phyloP scores from a whole-genome alignment of 2,888 invertebrate species.

The Lucinisca nassula region DNA sequence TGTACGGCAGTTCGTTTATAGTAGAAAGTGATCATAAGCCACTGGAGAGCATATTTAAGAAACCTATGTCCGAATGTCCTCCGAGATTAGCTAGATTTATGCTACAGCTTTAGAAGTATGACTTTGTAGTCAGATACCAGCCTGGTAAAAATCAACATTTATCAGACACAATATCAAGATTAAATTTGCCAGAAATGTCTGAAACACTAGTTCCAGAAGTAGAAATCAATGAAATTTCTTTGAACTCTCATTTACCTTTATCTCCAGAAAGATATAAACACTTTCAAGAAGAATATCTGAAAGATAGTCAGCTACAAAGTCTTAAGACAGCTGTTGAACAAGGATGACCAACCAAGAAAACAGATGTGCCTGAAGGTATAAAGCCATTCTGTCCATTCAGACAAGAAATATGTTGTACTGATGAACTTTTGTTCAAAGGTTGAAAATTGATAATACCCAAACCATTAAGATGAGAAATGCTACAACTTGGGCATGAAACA shows the following conservation, averaged over 20 bases:
- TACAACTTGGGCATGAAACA: constrained; percentile 32
- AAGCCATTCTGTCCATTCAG: constrained; percentile 53
- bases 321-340: constrained; percentile 29
- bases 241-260: constrained; percentile 45
- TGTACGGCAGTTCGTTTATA: constrained; percentile 43
- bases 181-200: constrained; percentile 3
- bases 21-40: constrained; percentile 65
- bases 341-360: constrained; percentile 59
- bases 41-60: constrained; percentile 47
- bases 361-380: constrained; percentile 33
- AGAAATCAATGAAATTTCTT: constrained; percentile 28
- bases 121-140: constrained; percentile 54
- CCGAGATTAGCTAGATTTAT: constrained; percentile 24
- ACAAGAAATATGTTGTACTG: constrained; percentile 51
- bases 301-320: constrained; percentile 44
- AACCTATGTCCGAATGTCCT: constrained; percentile 35
- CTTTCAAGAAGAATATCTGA: constrained; percentile 35
- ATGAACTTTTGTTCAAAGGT: constrained; percentile 60
- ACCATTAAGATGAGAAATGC: constrained; percentile 43
- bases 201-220: constrained; percentile 24
- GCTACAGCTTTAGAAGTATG: constrained; percentile 54
- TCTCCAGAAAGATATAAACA: constrained; percentile 31
- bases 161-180: constrained; percentile 46
- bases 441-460: constrained; percentile 40
- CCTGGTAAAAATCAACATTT: constrained; percentile 56